phyloP scores from a whole-genome alignment of 1,140 invertebrate genomes.

The Pomphorhynchus laevis region DNA sequence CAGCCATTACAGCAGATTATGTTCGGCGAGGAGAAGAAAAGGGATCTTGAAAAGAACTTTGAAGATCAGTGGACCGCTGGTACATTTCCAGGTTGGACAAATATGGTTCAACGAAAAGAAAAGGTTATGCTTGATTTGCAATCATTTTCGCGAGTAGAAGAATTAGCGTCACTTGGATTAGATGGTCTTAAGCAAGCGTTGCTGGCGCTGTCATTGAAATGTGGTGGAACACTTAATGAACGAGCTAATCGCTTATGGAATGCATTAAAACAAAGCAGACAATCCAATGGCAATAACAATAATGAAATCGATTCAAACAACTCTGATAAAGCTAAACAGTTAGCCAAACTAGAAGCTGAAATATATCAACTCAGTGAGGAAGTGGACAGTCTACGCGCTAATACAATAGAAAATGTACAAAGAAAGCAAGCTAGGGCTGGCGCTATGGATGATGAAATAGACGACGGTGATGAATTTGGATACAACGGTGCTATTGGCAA shows the following conservation, averaged over 20 bases:
- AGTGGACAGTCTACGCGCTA: slow-evolving; percentile 33
- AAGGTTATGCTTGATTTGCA: slow-evolving; percentile 76
- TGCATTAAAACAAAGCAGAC: slow-evolving; percentile 51
- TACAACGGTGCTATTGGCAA: slow-evolving; percentile 32
- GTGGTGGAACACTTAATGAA: slow-evolving; percentile 84
- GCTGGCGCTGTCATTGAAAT: slow-evolving; percentile 80
- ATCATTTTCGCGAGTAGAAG: slow-evolving; percentile 61
- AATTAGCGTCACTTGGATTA: slow-evolving; percentile 53
- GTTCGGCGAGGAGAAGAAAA: slow-evolving; percentile 26
- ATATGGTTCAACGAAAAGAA: slow-evolving; percentile 43
- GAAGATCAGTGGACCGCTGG: slow-evolving; percentile 48
- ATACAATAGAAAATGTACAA: slow-evolving; percentile 87
- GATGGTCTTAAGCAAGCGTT: slow-evolving; percentile 84
- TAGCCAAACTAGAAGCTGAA: slow-evolving; percentile 47
- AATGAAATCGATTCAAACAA: slow-evolving; percentile 13
- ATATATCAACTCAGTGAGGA: slow-evolving; percentile 42
- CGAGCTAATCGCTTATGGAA: slow-evolving; percentile 64
- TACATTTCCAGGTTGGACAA: slow-evolving; percentile 61
- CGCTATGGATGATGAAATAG: slow-evolving; percentile 30
- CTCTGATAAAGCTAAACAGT: slow-evolving; percentile 22
- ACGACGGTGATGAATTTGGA: slow-evolving; percentile 29
- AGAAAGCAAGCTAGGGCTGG: slow-evolving; percentile 77
- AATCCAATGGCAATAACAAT: slow-evolving; percentile 15
- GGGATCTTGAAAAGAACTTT: slow-evolving; percentile 41
- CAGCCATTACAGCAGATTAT: slow-evolving; percentile 9